phyloP scores from a whole-genome alignment of 2,888 invertebrate genomes.

The Cryptocheilus praepositus region DNA sequence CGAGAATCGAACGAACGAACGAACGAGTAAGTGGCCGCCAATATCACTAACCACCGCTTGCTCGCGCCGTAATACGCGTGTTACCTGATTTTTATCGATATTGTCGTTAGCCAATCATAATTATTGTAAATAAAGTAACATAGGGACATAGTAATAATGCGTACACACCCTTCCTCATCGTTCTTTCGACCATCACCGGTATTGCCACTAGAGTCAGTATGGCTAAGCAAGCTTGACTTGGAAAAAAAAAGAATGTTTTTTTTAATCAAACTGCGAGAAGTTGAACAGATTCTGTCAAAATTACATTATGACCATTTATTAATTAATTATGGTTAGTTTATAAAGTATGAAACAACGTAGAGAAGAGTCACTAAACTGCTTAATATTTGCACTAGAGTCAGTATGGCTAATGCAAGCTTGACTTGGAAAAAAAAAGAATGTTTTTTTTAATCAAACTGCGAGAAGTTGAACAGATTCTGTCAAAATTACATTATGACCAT shows the following conservation, averaged over 20 bases:
- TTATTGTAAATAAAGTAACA: conserved; percentile 60
- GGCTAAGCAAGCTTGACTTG: not conserved
- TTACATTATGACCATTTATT: too few species aligned
- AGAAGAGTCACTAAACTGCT: too few species aligned
- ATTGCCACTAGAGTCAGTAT: not conserved
- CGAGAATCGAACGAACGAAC: conserved; percentile 16
- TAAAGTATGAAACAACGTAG: too few species aligned
- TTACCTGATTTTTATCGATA: conserved; percentile 59
- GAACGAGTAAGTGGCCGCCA: conserved; percentile 9
- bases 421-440: too few species aligned
- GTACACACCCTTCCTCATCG: conserved; percentile 29
- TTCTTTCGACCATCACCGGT: not conserved
- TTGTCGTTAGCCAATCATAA: conserved; percentile 53
- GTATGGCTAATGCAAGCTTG: too few species aligned
- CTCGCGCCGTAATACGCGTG: conserved; percentile 45
- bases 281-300: not conserved
- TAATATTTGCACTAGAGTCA: too few species aligned
- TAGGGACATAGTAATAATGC: conserved; percentile 45
- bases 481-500: too few species aligned
- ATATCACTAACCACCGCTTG: not conserved
- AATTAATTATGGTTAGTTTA: too few species aligned
- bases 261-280: too few species aligned
- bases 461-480: too few species aligned
- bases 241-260: too few species aligned
- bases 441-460: too few species aligned